Conservation (phyloP, 2,797 vertebrate genomes). For the Halcyon badia region DNA sequence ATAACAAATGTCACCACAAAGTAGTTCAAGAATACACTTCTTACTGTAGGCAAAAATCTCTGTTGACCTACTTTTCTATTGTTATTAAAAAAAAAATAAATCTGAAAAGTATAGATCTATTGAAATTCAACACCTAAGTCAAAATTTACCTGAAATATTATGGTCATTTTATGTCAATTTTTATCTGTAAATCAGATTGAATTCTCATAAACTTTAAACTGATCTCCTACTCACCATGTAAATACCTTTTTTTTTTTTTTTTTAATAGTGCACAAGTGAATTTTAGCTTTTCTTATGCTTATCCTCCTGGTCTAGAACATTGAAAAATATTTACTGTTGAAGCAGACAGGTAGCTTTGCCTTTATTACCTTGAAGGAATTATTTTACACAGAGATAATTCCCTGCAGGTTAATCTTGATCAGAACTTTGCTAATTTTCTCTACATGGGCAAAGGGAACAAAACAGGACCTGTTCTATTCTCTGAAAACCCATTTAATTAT, state of each 20-base stretch:
- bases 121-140: background rate
- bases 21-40: background rate
- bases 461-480: background rate
- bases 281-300: background rate
- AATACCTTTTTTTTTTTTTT: background rate
- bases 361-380: background rate
- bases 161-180: background rate
- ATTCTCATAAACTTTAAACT: background rate
- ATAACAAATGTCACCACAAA: background rate
- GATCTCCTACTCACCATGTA: accelerated
- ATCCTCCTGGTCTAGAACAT: background rate
- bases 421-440: background rate
- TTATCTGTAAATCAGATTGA: background rate
- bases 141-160: background rate
- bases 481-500: background rate
- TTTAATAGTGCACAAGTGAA: background rate
- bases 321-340: background rate
- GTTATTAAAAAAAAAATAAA: background rate
- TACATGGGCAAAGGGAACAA: background rate
- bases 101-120: background rate
- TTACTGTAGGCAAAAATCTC: background rate
- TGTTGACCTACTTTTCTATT: background rate
- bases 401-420: background rate
- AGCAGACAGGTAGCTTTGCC: background rate
- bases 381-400: background rate